Conservation (phyloP, 53 echinoderm and acorn worm species). For the Actinopyga echinites region DNA sequence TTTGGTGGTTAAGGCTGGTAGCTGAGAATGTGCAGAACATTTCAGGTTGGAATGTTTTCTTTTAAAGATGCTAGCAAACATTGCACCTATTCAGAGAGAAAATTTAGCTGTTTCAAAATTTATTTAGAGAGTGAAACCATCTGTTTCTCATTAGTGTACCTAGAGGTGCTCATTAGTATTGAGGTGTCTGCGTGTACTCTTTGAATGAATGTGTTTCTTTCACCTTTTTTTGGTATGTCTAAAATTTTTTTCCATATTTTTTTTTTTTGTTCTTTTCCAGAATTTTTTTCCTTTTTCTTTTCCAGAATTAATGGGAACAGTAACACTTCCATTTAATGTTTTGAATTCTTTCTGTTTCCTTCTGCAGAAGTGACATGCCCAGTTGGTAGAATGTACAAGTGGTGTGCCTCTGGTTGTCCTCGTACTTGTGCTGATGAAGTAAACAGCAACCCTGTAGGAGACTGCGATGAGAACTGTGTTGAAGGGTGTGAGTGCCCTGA, state of each 20-base stretch:
- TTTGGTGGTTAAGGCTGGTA: no score
- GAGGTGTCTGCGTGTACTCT: no score
- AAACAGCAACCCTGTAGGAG: conserved; percentile 16
- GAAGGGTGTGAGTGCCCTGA: conserved; percentile 79
- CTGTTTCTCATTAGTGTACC: background rate
- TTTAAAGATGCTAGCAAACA: no score
- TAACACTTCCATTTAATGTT: background rate
- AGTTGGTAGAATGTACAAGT: conserved; percentile 54
- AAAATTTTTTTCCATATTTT: no score
- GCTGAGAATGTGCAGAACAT: no score
- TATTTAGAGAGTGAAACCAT: background rate
- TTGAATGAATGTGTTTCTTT: background rate
- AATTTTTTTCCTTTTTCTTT: no score
- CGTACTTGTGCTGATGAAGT: conserved; percentile 61
- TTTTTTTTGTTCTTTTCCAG: no score
- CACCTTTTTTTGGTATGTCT: background rate
- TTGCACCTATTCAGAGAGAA: no score
- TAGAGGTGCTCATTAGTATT: no score
- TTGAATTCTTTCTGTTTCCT: background rate
- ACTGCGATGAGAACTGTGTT: conserved; percentile 76
- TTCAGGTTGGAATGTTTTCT: no score
- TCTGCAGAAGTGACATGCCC: conserved; percentile 59
- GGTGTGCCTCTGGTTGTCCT: conserved; percentile 60
- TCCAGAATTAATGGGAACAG: no score
- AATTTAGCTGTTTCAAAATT: background rate